Evolutionary conservation across 2,888 invertebrate species (phyloP), one percentile per base, ranked within the genome.

Genomic region (Melipona bicolor): DNA sequence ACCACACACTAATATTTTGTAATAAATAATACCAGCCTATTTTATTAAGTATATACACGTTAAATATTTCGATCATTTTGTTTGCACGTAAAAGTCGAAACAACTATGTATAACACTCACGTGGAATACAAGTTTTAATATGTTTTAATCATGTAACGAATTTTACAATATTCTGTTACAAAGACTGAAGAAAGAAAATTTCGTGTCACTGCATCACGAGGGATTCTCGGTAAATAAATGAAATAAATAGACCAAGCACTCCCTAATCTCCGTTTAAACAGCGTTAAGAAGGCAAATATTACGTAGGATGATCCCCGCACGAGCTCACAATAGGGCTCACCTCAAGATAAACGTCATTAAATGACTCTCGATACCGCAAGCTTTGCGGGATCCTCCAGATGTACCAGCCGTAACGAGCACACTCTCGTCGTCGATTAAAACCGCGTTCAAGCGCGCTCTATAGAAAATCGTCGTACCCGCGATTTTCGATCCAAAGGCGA

Each of bases 301-400:
- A 15, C 43, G 43, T 4, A 11, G n/a, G 13, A 27, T 49, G 5
- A 61, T 24, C 24, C 9, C 13, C 15, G 6, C 9, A 43, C 11
- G 9, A 43, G 43, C 43, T 43, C 43, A 50, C 50, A 50, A 73
- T 62, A 9, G 27, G 11, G 43, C 43, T 4, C 19, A 36, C 32
- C 64, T 64, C 64, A 64, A 74, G 52, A 52, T 62, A 59, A 74
- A 65, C 50, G 65, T 61, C 24, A 36, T 61, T 67, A 67, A 74
- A 74, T 67, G 50, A 74, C 17, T 52, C 52, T 32, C 50, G 17
- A 59, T 61, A 69, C 50, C 50, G 17, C 19, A 69, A 61, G 19
- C 19, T 69, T 50, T 36, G 27, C 4, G 13, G 5, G 3, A 56
- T 54, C 49, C 54, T 32, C 27, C 17, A 27, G 11, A 24, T 56